Percentiles rank a stretch among this genome's conserved stretches.
Conservation (phyloP, 2,113 vertebrate genomes). For the Sapayoa aenigma region DNA sequence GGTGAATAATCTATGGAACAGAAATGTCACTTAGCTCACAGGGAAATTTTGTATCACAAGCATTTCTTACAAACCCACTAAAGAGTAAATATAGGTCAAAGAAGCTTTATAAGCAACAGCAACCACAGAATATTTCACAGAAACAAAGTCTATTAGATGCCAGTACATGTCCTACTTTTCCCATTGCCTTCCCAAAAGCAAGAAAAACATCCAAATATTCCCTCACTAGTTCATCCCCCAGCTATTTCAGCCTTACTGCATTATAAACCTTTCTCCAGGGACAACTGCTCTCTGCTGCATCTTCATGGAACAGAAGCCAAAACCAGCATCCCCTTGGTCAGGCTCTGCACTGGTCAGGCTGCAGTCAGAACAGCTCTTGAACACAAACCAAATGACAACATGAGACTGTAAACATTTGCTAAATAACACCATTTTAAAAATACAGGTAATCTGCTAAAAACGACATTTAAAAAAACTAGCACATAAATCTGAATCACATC, state of each 20-base stretch:
- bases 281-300: background rate
- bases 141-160: background rate
- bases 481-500: background rate
- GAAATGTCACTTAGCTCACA: background rate
- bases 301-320: background rate
- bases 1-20: background rate
- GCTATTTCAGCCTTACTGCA: background rate
- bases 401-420: background rate
- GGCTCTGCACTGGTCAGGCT: background rate
- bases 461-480: background rate
- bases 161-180: background rate
- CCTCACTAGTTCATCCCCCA: background rate
- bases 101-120: background rate
- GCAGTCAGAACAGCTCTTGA: background rate
- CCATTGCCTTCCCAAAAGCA: background rate
- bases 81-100: background rate
- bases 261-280: background rate
- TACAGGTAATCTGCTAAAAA: background rate
- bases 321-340: background rate
- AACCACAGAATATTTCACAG: background rate
- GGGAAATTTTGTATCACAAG: background rate
- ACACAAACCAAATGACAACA: background rate
- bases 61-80: background rate
- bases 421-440: background rate
- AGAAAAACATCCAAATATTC: background rate